Evolutionary conservation across 2,113 vertebrate species (phyloP).

Genomic region (Platichthys flesus): DNA sequence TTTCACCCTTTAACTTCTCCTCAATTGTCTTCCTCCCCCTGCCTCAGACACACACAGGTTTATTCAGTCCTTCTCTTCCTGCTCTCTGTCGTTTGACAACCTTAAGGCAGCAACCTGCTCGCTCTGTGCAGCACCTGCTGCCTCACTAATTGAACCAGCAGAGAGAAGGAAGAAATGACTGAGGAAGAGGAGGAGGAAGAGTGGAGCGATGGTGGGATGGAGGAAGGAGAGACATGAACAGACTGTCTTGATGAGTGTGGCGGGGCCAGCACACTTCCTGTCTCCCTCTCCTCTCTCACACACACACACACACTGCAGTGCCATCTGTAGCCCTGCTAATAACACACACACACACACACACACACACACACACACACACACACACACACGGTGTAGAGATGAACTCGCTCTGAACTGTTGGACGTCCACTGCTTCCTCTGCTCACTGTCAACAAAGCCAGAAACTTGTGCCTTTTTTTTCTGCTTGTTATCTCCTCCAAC

Average conservation of each 20-base stretch:
- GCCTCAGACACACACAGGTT: not conserved
- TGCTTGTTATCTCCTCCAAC: slow-evolving; percentile 57
- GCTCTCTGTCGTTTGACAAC: slow-evolving; percentile 60
- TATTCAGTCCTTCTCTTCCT: slow-evolving; percentile 12
- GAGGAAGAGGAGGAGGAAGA: slow-evolving; percentile 26
- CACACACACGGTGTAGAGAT: slow-evolving; percentile 8
- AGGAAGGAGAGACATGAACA: slow-evolving; percentile 52
- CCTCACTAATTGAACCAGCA: slow-evolving; percentile 66
- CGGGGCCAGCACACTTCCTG: slow-evolving; percentile 47
- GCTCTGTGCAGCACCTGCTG: slow-evolving; percentile 67
- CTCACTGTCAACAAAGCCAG: slow-evolving; percentile 57
- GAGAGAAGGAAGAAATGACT: slow-evolving; percentile 24
- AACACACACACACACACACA: slow-evolving; percentile 30
- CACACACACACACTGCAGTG: slow-evolving; percentile 27
- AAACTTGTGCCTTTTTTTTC: slow-evolving; percentile 58
- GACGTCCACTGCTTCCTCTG: slow-evolving; percentile 55
- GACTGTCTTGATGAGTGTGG: slow-evolving; percentile 60
- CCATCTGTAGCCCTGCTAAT: slow-evolving; percentile 71
- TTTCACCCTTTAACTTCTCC: slow-evolving; percentile 39
- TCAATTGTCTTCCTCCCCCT: slow-evolving; percentile 24
- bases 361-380: slow-evolving; percentile 21
- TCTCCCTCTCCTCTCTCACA: slow-evolving; percentile 30
- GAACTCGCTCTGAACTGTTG: slow-evolving; percentile 66
- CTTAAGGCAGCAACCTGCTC: slow-evolving; percentile 66
- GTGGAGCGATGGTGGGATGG: slow-evolving; percentile 6